Evolutionary conservation across 2,797 vertebrate genomes (phyloP).

Genomic region (Platalea minor): DNA sequence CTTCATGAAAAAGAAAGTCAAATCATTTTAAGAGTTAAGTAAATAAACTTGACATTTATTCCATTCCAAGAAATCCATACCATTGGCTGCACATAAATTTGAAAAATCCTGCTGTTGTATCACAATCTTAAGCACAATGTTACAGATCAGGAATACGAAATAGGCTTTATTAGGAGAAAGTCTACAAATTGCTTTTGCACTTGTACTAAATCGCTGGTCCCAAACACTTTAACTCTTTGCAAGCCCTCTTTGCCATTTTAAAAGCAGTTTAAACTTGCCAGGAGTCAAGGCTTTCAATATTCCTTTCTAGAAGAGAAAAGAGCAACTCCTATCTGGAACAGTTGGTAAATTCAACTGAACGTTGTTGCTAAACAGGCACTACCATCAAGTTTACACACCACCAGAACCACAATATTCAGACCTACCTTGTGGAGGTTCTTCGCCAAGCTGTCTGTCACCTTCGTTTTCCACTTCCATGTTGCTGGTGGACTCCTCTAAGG

Average conservation of each 20-base stretch:
- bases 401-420: not conserved
- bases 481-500: slow-evolving; percentile 24
- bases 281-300: not conserved
- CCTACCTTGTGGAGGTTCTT: slow-evolving; percentile 53
- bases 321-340: not conserved
- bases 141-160: not conserved
- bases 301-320: not conserved
- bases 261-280: not conserved
- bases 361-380: not conserved
- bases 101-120: slow-evolving; percentile 34
- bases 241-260: not conserved
- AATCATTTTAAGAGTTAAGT: slow-evolving; percentile 62
- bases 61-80: slow-evolving; percentile 54
- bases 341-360: not conserved
- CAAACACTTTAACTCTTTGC: slow-evolving; percentile 24
- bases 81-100: slow-evolving; percentile 28
- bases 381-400: not conserved
- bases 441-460: not conserved
- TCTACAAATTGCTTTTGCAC: slow-evolving; percentile 20
- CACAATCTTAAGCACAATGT: not conserved
- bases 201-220: not conserved
- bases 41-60: slow-evolving; percentile 65
- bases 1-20: slow-evolving; percentile 48
- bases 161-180: not conserved
- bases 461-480: slow-evolving; percentile 19